phyloP scores from a whole-genome alignment of 2,888 invertebrate genomes.

The Callimorpha dominula region DNA sequence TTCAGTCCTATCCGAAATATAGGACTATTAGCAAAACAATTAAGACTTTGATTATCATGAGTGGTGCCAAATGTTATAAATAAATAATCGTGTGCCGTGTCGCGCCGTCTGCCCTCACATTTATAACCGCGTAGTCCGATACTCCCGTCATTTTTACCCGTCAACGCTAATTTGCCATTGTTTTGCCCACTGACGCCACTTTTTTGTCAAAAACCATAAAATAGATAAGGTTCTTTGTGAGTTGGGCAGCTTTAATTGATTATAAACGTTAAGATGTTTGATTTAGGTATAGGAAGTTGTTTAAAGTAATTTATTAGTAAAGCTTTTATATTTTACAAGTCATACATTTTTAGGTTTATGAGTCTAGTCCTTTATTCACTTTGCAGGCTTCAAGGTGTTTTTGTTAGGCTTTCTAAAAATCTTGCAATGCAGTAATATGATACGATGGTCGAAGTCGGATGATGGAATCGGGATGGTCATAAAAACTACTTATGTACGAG shows the following conservation, averaged over 20 bases:
- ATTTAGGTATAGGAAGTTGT: constrained; percentile 47
- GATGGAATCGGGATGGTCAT: too few species aligned
- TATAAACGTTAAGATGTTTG: constrained; percentile 70
- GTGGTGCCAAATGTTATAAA: constrained; percentile 54
- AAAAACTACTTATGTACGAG: too few species aligned
- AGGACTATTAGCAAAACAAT: background rate
- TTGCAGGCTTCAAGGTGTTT: too few species aligned
- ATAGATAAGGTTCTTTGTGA: constrained; percentile 79
- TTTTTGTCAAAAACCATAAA: constrained; percentile 84
- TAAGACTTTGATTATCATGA: constrained; percentile 13
- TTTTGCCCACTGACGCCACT: constrained; percentile 83
- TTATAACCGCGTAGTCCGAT: constrained; percentile 68
- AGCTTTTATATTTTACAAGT: constrained; percentile 50
- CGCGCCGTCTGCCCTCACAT: constrained; percentile 52
- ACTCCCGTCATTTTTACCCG: constrained; percentile 83
- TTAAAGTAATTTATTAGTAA: constrained; percentile 62
- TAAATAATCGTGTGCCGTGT: constrained; percentile 70
- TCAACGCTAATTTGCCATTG: constrained; percentile 86
- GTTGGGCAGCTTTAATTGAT: constrained; percentile 77
- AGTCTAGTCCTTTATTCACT: too few species aligned
- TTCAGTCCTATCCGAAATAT: background rate
- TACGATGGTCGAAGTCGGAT: too few species aligned
- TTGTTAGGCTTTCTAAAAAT: too few species aligned
- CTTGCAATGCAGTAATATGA: too few species aligned
- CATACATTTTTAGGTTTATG: constrained; percentile 46